Percentiles rank a stretch among this genome's conserved stretches.
These are phyloP conservation scores for Chymomyza procnemis DNA, from an alignment of 2,888 invertebrate genomes.

Conservation along the genomic window DNA sequence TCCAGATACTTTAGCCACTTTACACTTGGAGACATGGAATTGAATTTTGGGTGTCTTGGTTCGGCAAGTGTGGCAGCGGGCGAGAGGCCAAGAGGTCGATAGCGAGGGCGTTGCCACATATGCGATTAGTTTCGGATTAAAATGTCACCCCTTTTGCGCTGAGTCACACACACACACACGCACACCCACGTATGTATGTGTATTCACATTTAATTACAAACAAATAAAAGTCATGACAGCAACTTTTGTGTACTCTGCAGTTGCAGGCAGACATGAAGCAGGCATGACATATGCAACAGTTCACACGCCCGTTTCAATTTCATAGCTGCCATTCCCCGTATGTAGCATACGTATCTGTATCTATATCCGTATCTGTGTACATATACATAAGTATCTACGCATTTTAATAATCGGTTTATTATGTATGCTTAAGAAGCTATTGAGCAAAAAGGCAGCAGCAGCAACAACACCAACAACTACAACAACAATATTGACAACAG, in stretches of 20 bases:
- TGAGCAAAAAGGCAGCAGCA: background rate
- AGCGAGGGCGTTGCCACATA: slow-evolving; percentile 38
- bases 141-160: slow-evolving; percentile 73
- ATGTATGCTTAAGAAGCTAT: slow-evolving; percentile 21
- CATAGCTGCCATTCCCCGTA: slow-evolving; percentile 35
- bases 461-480: no score
- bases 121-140: slow-evolving; percentile 76
- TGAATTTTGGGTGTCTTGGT: background rate
- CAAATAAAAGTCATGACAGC: slow-evolving; percentile 73
- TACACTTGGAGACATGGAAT: slow-evolving; percentile 22
- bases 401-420: slow-evolving; percentile 70
- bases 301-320: slow-evolving; percentile 50
- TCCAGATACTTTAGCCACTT: slow-evolving; percentile 65
- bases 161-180: slow-evolving; percentile 42
- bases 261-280: slow-evolving; percentile 12
- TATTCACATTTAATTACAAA: slow-evolving; percentile 72
- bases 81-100: no score
- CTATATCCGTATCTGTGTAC: no score
- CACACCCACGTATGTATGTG: slow-evolving; percentile 15
- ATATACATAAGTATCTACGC: slow-evolving; percentile 20
- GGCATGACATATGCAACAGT: slow-evolving; percentile 62
- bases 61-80: no score
- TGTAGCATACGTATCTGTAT: no score
- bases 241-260: slow-evolving; percentile 18
- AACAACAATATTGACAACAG: no score